A percentile compares a stretch with the other conserved stretches of the same genome.
phyloP scores from a whole-genome alignment of 1,140 invertebrate species.

The Microplitis demolitor region DNA sequence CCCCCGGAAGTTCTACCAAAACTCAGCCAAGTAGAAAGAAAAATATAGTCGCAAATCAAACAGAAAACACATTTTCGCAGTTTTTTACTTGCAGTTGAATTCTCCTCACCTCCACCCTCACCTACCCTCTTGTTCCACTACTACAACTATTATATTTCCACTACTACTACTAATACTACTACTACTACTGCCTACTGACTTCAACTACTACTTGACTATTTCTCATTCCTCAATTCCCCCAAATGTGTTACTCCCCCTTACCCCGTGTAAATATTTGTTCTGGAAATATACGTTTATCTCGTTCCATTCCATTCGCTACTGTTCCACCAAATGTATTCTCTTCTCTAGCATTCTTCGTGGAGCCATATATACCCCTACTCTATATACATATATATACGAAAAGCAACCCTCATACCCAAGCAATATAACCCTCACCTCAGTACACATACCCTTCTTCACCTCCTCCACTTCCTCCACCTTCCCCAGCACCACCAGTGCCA shows the following conservation, averaged over 20 bases:
- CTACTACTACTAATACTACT: too few relatives aligned
- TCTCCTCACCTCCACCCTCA: background rate
- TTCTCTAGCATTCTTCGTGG: conserved; percentile 11
- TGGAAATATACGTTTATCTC: conserved; percentile 47
- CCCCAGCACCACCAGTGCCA: background rate
- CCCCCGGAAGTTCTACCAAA: conserved; percentile 10
- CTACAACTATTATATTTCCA: too few relatives aligned
- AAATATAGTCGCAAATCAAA: conserved; percentile 49
- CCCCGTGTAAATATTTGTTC: conserved; percentile 45
- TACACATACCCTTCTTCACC: background rate
- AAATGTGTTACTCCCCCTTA: background rate
- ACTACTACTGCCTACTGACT: background rate
- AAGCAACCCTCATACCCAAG: background rate
- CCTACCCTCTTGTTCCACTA: background rate
- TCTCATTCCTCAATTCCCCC: conserved; percentile 1
- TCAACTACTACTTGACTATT: background rate
- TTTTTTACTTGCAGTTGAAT: conserved; percentile 33
- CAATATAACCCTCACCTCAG: background rate
- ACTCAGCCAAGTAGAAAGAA: conserved; percentile 33
- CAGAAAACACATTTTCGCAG: conserved; percentile 47
- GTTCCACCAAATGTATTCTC: conserved; percentile 23
- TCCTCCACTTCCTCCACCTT: background rate
- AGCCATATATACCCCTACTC: background rate
- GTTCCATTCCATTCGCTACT: conserved; percentile 29
- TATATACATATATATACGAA: too few relatives aligned